Conservation (phyloP, 2,797 vertebrate species). For the Neopelma chrysocephalum region DNA sequence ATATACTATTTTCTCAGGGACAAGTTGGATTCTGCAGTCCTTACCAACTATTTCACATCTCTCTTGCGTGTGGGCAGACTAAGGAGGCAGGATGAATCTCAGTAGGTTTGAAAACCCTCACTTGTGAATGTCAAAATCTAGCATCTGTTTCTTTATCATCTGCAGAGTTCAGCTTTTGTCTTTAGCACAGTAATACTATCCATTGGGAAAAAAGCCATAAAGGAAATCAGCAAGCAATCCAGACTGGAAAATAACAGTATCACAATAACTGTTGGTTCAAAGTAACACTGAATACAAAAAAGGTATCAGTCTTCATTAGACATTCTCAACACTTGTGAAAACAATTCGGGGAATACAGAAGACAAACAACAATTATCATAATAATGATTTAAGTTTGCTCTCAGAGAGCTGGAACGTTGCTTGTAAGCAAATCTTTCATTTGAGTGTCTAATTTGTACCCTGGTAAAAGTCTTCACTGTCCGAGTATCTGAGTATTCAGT, state of each 20-base stretch:
- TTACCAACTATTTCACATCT: not conserved
- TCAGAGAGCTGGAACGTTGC: not conserved
- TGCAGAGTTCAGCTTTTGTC: not conserved
- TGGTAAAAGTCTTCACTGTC: not conserved
- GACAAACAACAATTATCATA: not conserved
- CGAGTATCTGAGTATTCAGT: not conserved
- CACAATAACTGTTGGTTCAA: not conserved
- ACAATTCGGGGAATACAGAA: not conserved
- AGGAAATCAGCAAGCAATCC: not conserved
- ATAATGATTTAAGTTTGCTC: not conserved
- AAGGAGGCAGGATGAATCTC: not conserved
- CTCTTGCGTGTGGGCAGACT: not conserved
- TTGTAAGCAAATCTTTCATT: not conserved
- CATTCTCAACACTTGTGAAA: not conserved
- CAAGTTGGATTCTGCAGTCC: not conserved
- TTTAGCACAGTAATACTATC: not conserved
- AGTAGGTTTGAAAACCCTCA: not conserved
- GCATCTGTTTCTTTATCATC: not conserved
- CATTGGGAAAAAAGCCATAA: not conserved
- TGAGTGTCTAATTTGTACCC: not conserved
- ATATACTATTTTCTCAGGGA: not conserved
- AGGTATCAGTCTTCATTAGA: not conserved
- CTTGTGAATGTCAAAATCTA: not conserved
- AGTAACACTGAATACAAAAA: not conserved
- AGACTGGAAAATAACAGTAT: not conserved